These are phyloP conservation scores for Sesamia inferens DNA, from an alignment of 2,888 invertebrate genomes.

Conservation along the genomic window DNA sequence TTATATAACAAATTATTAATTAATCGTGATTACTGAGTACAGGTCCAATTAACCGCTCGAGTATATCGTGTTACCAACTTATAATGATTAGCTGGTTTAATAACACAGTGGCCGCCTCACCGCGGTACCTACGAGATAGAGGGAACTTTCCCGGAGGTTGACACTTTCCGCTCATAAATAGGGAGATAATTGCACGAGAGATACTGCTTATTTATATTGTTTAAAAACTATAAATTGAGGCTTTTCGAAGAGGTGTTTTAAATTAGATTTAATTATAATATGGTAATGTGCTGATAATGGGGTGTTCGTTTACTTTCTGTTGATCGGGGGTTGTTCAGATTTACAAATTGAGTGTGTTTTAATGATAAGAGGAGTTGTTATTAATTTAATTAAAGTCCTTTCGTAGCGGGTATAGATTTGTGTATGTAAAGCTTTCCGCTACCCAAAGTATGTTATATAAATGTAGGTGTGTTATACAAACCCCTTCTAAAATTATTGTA, in stretches of 20 bases:
- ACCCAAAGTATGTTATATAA: not conserved
- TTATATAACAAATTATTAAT: conserved; percentile 42
- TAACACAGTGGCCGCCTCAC: conserved; percentile 67
- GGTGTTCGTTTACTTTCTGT: conserved; percentile 29
- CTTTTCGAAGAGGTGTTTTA: conserved; percentile 53
- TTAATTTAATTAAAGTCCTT: not conserved
- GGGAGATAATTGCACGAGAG: conserved; percentile 81
- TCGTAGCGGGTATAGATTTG: not conserved
- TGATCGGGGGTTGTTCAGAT: not conserved
- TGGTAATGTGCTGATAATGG: conserved; percentile 43
- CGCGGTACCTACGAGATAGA: conserved; percentile 51
- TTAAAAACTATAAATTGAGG: conserved; percentile 69
- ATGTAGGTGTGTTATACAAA: not conserved
- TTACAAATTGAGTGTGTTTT: conserved; percentile 23
- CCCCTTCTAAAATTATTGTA: not conserved
- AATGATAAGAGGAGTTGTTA: conserved; percentile 2
- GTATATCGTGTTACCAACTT: conserved; percentile 68
- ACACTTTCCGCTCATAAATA: conserved; percentile 81
- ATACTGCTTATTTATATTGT: conserved; percentile 78
- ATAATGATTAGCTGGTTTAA: conserved; percentile 75
- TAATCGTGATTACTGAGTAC: conserved; percentile 49
- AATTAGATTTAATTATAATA: conserved; percentile 51
- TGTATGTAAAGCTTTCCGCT: not conserved
- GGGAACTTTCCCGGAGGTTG: conserved; percentile 75
- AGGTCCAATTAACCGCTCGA: conserved; percentile 61